These are phyloP conservation scores for Champsocephalus esox DNA, from an alignment of 2,797 vertebrate species.

Conservation along the genomic window DNA sequence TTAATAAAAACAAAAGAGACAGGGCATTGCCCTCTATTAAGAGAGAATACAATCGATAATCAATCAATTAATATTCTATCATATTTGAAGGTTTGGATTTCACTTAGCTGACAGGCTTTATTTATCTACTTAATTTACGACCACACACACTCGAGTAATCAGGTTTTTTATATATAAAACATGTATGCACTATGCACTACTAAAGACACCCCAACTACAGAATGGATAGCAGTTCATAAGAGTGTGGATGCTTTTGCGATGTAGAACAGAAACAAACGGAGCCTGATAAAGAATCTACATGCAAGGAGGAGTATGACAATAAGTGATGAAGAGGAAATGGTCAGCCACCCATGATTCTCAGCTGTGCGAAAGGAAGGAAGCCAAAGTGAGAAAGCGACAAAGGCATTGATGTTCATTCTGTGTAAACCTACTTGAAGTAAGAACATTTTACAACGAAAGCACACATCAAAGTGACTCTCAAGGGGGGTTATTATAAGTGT, in stretches of 20 bases:
- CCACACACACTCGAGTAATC: no score
- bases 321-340: conserved; percentile 42
- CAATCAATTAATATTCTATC: no score
- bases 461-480: background rate
- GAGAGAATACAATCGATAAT: no score
- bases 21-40: no score
- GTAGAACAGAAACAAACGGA: background rate
- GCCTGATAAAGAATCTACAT: background rate
- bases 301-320: background rate
- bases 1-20: no score
- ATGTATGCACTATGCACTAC: no score
- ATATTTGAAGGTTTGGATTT: no score
- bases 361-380: conserved; percentile 37
- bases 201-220: no score
- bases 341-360: conserved; percentile 44
- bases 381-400: conserved; percentile 24
- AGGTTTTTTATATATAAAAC: no score
- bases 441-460: conserved; percentile 12
- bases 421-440: background rate
- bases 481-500: background rate
- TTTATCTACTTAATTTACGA: no score
- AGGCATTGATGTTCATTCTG: background rate
- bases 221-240: background rate
- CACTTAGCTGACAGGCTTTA: no score
- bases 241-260: no score